These are phyloP conservation scores for Melikaiella ostensackeni DNA, from an alignment of 2,888 invertebrate species.

Conservation along the genomic window DNA sequence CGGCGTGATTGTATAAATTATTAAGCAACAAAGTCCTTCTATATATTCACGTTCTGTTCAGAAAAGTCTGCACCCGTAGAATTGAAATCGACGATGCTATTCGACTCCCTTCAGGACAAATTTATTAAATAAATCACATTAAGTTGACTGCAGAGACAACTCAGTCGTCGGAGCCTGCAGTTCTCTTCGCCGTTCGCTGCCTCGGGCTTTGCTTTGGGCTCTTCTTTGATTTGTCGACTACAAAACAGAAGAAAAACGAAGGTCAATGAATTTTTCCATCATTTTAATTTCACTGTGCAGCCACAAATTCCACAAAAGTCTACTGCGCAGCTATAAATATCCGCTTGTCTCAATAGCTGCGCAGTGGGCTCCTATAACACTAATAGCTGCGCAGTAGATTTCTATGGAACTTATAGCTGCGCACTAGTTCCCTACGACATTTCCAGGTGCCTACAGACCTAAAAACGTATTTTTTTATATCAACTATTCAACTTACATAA, in stretches of 20 bases:
- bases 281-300: background rate
- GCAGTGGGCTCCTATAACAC: no score
- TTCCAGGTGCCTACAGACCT: background rate
- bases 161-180: slow-evolving; percentile 85
- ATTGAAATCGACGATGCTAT: background rate
- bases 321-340: slow-evolving; percentile 10
- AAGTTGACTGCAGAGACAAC: background rate
- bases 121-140: slow-evolving; percentile 47
- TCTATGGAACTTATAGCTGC: background rate
- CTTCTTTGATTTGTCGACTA: slow-evolving; percentile 84
- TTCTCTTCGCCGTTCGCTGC: slow-evolving; percentile 87
- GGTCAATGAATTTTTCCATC: background rate
- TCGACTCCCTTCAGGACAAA: background rate
- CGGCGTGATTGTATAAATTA: background rate
- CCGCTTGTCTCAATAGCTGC: background rate
- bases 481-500: slow-evolving; percentile 84
- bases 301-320: background rate
- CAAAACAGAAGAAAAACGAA: slow-evolving; percentile 63
- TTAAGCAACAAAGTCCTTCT: background rate
- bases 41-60: background rate
- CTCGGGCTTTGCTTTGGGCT: slow-evolving; percentile 86
- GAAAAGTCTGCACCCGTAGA: background rate
- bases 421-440: background rate
- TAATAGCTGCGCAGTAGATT: no score
- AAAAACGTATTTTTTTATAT: background rate